These are phyloP conservation scores for Hemicordylus capensis DNA, from an alignment of 2,113 vertebrate species.

Conservation along the genomic window DNA sequence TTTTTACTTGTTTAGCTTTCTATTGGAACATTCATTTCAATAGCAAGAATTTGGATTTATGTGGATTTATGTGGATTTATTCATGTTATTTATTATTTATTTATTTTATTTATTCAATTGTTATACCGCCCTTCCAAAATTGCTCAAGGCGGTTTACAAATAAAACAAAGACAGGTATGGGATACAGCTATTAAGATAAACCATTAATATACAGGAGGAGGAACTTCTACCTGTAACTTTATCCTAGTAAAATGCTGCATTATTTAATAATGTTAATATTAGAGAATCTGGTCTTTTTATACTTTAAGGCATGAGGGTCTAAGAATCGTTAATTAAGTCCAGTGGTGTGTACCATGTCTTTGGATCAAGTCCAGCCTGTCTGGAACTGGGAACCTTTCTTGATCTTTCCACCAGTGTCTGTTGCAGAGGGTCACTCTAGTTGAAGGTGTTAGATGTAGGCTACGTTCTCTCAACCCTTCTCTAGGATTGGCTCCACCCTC, in stretches of 20 bases:
- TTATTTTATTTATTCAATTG: too few relatives aligned
- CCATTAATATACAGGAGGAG: background rate
- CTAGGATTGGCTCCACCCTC: background rate
- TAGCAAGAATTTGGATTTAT: background rate
- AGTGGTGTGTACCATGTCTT: background rate
- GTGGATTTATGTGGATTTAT: too few relatives aligned
- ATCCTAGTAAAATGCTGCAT: background rate
- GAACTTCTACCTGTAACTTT: background rate
- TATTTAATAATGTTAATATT: background rate
- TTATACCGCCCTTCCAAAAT: too few relatives aligned
- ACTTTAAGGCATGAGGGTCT: background rate
- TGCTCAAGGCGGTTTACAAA: too few relatives aligned
- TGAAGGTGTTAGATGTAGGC: background rate
- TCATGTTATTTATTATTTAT: too few relatives aligned
- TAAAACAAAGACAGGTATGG: too few relatives aligned
- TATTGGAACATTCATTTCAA: background rate
- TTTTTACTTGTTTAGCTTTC: background rate
- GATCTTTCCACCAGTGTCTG: background rate
- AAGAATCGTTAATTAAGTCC: background rate
- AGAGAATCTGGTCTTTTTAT: background rate
- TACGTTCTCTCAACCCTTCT: too few relatives aligned
- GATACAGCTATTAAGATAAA: background rate
- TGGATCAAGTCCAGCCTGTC: background rate
- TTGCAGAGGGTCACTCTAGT: background rate
- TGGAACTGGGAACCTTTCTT: background rate